Evolutionary conservation across 2,113 vertebrate genomes (phyloP), one percentile per base, ranked within the genome.

Genomic region (Lontra canadensis): DNA sequence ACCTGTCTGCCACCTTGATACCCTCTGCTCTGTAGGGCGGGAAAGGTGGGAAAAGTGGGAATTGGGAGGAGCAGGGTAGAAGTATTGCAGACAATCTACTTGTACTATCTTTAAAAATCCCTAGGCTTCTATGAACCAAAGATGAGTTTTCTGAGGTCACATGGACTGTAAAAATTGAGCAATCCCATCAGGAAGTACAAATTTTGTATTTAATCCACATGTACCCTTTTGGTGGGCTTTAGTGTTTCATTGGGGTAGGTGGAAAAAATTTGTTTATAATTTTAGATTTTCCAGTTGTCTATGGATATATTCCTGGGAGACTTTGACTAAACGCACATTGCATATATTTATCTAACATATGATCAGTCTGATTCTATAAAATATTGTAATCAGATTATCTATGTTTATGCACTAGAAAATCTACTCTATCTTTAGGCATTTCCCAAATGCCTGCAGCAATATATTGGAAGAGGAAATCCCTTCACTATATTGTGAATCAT

Each of bases 201-300:
- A 26, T 61, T n/a, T n/a, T 96, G 34, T 63, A 69, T 49, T 88
- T 52, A 74, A 26, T 57, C 21, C 26, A 71, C 8, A 31, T 29
- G 4, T 57, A 74, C 86, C 31, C 44, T 74, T 87, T 94, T 49
- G 25, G 6, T 29, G 44, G 18, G 15, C 6, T 73, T 82, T 69
- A 57, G 1, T 57, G 1, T 81, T 81, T 78, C 14, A 81, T 3
- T 71, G 12, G 23, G 21, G 25, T 17, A 31, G 9, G 11, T 36
- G 0, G 5, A 39, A 94, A 97, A 94, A 61, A 8, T 59, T 20
- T 74, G 25, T n/a, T 80, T 44, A 34, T 84, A 63, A 76, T 47
- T 20, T 73, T 80, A 92, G 23, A 20, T 39, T 76, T 92, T 95
- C 14, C 26, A 15, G 20, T 74, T 94, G 12, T 92, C 63, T 95